Evolutionary conservation across 2,797 vertebrate species (phyloP).

Genomic region (Lophius americanus): DNA sequence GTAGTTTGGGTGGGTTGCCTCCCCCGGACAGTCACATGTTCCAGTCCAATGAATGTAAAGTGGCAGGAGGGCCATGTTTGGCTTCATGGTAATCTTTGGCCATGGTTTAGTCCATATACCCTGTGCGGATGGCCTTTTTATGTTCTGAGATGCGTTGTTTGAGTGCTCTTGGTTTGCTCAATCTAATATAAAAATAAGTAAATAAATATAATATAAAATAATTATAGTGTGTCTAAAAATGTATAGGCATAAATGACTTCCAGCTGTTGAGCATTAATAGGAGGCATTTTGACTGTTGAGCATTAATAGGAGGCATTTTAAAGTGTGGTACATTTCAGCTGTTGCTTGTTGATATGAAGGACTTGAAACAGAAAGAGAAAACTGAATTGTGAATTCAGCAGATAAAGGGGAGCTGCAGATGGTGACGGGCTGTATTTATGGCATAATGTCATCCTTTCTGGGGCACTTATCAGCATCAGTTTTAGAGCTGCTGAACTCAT

Average conservation of each 20-base stretch:
- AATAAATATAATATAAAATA: not conserved
- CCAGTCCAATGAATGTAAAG: too few relatives aligned
- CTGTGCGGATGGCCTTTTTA: too few relatives aligned
- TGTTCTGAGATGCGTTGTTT: too few relatives aligned
- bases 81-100: too few relatives aligned
- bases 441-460: constrained; percentile 26
- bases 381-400: constrained; percentile 1
- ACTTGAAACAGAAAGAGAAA: constrained; percentile 20
- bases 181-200: too few relatives aligned
- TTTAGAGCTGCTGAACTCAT: constrained; percentile 10
- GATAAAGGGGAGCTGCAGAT: constrained; percentile 14
- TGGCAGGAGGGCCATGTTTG: too few relatives aligned
- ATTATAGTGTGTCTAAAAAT: not conserved
- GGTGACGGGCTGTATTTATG: constrained; percentile 20
- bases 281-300: constrained; percentile 7
- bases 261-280: constrained; percentile 16
- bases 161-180: too few relatives aligned
- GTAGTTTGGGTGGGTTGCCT: too few relatives aligned
- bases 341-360: constrained; percentile 27
- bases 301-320: constrained; percentile 17
- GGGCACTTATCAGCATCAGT: constrained; percentile 8
- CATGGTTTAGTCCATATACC: too few relatives aligned
- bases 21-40: too few relatives aligned
- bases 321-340: constrained; percentile 28
- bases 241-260: not conserved